Percentiles rank a stretch among this genome's conserved stretches.
phyloP scores from a whole-genome alignment of 2,113 vertebrate genomes.

The Periophthalmus modestus region DNA sequence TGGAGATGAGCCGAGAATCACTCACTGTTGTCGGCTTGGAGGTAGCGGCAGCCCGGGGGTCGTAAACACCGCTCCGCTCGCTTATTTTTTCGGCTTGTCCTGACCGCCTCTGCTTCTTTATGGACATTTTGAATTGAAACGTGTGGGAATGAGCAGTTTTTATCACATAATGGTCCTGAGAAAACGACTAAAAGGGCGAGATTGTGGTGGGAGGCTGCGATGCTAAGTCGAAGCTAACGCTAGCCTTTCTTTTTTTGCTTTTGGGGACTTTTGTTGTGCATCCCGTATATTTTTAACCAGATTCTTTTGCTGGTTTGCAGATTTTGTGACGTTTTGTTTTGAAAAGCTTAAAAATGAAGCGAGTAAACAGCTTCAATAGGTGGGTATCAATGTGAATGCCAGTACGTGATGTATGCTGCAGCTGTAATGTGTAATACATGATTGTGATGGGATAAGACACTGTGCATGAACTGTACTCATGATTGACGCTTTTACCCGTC shows the following conservation, averaged over 20 bases:
- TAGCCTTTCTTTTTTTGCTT: constrained; percentile 37
- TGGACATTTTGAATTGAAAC: constrained; percentile 21
- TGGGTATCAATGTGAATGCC: constrained; percentile 34
- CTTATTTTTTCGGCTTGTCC: constrained; percentile 10
- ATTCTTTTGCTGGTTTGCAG: background rate
- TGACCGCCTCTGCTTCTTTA: constrained; percentile 11
- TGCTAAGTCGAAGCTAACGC: constrained; percentile 41
- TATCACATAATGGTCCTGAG: constrained; percentile 62
- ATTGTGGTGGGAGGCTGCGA: constrained; percentile 27
- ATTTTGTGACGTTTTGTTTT: background rate
- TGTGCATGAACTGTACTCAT: background rate
- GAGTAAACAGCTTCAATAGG: constrained; percentile 71
- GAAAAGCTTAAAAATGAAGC: constrained; percentile 47
- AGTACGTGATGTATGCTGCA: background rate
- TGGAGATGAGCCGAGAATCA: background rate
- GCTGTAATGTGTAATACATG: background rate
- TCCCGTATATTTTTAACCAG: background rate
- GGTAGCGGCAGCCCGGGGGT: background rate
- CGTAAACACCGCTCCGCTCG: background rate
- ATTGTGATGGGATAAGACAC: background rate
- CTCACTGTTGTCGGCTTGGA: background rate
- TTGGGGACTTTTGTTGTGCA: constrained; percentile 20
- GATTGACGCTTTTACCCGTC: background rate
- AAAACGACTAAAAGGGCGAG: constrained; percentile 66
- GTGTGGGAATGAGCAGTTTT: constrained; percentile 19